Evolutionary conservation across 2,888 invertebrate species (phyloP), one percentile per base, ranked within the genome.

Genomic region (Epinotia ramella): DNA sequence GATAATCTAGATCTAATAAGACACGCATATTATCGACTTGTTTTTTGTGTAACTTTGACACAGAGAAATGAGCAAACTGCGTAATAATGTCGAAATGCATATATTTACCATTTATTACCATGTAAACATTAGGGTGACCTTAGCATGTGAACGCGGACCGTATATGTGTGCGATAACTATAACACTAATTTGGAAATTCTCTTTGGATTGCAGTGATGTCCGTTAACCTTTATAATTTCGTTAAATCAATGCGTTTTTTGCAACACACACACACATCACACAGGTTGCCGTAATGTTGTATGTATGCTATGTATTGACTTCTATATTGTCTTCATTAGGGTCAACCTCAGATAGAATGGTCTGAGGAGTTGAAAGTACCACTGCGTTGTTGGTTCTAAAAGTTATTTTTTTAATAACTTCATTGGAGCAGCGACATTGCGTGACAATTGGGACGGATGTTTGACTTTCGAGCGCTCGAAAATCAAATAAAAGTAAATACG

Each of bases 51-150:
- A 71, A 71, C 66, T 71, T 70, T 66, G 75, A 66, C 65, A 75
- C 66, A 18, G 71, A 71, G 75, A 75, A 71, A 71, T 71, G 62
- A 74, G 24, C 44, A 68, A 57, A 73, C 63, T 66, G 24, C 65
- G 66, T 56, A 76, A 76, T 67, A 72, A 76, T 76, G 76, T 72
- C 46, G 76, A 76, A 67, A 72, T 33, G 62, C 60, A 67, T 76
- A 71, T 76, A 62, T 72, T 76, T 72, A 72, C 57, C 60, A 76
- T 76, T 76, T 76, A 76, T 76, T 67, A 76, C 28, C 72, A 66
- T 63, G 62, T 72, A 72, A 63, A 67, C 76, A 76, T 76, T 76
- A 76, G 70, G 60, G 44, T 72, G 76, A 63, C 71, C 67, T 72
- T 67, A 62, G 72, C 33, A 33, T 59, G 74, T 44, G 49, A 16